Percentiles rank a stretch among this genome's conserved stretches.
phyloP scores from a whole-genome alignment of 2,797 vertebrate species.

The Coendou prehensilis region DNA sequence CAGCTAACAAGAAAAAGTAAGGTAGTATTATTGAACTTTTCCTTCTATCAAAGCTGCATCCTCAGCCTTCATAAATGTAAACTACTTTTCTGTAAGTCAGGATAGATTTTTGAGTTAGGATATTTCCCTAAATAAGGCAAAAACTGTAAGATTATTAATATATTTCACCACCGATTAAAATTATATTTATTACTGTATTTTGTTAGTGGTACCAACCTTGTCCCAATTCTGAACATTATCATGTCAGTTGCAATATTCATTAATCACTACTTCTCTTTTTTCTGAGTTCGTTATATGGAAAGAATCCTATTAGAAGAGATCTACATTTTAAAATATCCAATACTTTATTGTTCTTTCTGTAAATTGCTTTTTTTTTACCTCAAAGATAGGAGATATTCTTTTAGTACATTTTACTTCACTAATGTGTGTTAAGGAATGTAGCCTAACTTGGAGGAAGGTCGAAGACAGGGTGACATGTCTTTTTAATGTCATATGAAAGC shows the following conservation, averaged over 20 bases:
- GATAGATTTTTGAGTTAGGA: conserved; percentile 5
- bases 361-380: not conserved
- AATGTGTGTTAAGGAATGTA: not conserved
- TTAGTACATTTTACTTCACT: not conserved
- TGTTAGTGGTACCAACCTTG: not conserved
- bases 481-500: not conserved
- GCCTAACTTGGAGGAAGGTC: not conserved
- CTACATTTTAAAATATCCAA: not conserved
- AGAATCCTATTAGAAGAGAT: not conserved
- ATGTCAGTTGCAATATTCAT: not conserved
- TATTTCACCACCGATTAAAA: not conserved
- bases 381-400: not conserved
- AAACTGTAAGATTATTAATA: not conserved
- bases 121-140: not conserved
- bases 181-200: not conserved
- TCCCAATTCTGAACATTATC: not conserved
- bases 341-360: not conserved
- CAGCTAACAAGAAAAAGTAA: not conserved
- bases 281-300: not conserved
- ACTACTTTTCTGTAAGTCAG: not conserved
- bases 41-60: not conserved
- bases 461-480: not conserved
- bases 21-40: not conserved
- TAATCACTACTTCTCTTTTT: not conserved
- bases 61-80: not conserved